Evolutionary conservation across 1,140 invertebrate genomes (phyloP), one percentile per base, ranked within the genome.

Genomic region (Mizuhopecten yessoensis): DNA sequence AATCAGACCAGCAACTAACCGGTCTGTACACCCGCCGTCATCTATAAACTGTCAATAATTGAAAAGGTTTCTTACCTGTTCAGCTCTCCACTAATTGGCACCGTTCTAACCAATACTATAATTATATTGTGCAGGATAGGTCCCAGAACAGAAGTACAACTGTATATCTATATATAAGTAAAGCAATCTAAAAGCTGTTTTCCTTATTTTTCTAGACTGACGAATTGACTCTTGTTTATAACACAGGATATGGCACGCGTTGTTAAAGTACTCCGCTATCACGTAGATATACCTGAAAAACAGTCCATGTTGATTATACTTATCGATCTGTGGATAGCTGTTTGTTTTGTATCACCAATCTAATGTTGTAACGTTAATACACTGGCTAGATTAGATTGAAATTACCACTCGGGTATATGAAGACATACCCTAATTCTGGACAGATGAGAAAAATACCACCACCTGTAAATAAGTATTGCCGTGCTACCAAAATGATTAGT

Each of bases 1-100:
- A 45, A 45, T 9, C 42, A 17, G 17, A 45, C 57, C 57, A 75
- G 9, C 23, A 5, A n/a, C n/a, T 5, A 5, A 29, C 23, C 29
- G 57, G 57, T 75, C 23, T 17, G 57, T 75, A 29, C 57, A 29
- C 57, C 57, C 57, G 1, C 29, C 29, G n/a, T 29, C 57, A 75
- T n/a, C 57, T 75, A 75, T 75, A 75, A 75, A 75, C n/a, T 17
- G 20, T 75, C 23, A 75, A 75, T 75, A 29, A 75, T 75, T 75
- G 0, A 75, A 75, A 39, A 29, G 57, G n/a, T 75, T 3, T 20
- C 42, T 45, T 75, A 75, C n/a, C 57, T 75, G 36, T 75, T 3
- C 57, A 9, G 23, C n/a, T 9, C 57, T 75, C 57, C 57, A 75
- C 15, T 75, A 75, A 75, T 75, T 75, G 57, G 29, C 1, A 13